Conservation (phyloP, 2,888 invertebrate genomes). For the Quadroppia sp. region DNA sequence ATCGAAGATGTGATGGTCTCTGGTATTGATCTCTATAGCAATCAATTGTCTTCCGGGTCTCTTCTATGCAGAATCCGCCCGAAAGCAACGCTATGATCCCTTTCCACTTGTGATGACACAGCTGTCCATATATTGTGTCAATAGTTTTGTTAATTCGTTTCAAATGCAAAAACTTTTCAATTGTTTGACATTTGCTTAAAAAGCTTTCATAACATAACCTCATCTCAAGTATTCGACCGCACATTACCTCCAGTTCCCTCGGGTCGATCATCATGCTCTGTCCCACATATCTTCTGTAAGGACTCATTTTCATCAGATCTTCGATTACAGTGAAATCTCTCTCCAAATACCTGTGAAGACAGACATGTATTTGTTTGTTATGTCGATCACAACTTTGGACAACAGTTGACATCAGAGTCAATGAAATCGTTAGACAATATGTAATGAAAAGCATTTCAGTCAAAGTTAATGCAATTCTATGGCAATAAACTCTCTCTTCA, state of each 20-base stretch:
- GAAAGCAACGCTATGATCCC: constrained; percentile 31
- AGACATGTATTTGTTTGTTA: constrained; percentile 19
- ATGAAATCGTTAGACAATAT: too few species aligned
- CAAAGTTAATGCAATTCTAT: too few species aligned
- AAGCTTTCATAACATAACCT: constrained; percentile 35
- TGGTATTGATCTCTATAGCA: not conserved
- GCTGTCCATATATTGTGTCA: not conserved
- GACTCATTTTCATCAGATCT: constrained; percentile 24
- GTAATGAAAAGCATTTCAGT: too few species aligned
- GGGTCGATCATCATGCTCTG: too few species aligned
- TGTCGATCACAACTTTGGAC: not conserved
- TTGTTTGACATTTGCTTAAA: constrained; percentile 23
- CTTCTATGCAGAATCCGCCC: constrained; percentile 39
- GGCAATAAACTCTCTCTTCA: too few species aligned
- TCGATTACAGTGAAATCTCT: constrained; percentile 35
- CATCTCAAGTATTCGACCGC: constrained; percentile 3
- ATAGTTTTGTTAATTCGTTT: constrained; percentile 34
- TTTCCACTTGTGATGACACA: constrained; percentile 11
- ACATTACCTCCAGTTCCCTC: constrained; percentile 22
- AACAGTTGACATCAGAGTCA: too few species aligned
- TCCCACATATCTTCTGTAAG: too few species aligned
- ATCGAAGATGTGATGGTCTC: not conserved
- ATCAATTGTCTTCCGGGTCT: constrained; percentile 25
- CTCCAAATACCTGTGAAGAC: constrained; percentile 38
- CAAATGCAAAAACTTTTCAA: constrained; percentile 33